A percentile compares a stretch with the other conserved stretches of the same genome.
phyloP scores from a whole-genome alignment of 2,797 vertebrate species.

The Parotocinclus haroldoi region DNA sequence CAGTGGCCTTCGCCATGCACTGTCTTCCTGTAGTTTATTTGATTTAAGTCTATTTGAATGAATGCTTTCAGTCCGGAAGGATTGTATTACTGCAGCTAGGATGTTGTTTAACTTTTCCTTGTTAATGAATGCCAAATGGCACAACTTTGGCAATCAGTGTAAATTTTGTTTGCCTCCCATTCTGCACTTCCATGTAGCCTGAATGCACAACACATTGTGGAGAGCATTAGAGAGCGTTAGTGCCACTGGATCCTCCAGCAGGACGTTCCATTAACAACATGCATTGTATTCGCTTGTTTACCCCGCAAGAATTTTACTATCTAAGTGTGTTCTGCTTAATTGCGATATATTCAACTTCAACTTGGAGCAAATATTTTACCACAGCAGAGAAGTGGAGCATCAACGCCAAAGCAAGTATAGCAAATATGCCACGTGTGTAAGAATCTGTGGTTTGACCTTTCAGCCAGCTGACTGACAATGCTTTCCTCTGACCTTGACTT shows the following conservation, averaged over 20 bases:
- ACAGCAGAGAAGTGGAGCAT: conserved; percentile 3
- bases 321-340: conserved; percentile 46
- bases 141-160: conserved; percentile 52
- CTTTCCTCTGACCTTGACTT: conserved; percentile 35
- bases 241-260: conserved; percentile 57
- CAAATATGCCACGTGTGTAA: conserved; percentile 22
- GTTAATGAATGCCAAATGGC: conserved; percentile 28
- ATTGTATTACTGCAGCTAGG: conserved; percentile 16
- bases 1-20: conserved; percentile 22
- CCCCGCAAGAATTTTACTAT: conserved; percentile 55
- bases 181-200: conserved; percentile 45
- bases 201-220: conserved; percentile 52
- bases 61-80: conserved; percentile 21
- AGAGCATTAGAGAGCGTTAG: conserved; percentile 45
- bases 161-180: conserved; percentile 68
- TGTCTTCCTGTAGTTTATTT: conserved; percentile 43
- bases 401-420: conserved; percentile 17
- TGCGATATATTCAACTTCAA: conserved; percentile 36
- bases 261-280: conserved; percentile 63
- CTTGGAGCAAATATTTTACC: conserved; percentile 18
- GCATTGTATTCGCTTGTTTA: conserved; percentile 70
- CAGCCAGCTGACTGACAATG: conserved; percentile 9
- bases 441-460: conserved; percentile 20
- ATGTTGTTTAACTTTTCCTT: conserved; percentile 33
- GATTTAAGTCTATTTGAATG: conserved; percentile 2